A percentile compares a stretch with the other conserved stretches of the same genome.
phyloP scores from a whole-genome alignment of 2,113 vertebrate species.

The Nibea coibor region DNA sequence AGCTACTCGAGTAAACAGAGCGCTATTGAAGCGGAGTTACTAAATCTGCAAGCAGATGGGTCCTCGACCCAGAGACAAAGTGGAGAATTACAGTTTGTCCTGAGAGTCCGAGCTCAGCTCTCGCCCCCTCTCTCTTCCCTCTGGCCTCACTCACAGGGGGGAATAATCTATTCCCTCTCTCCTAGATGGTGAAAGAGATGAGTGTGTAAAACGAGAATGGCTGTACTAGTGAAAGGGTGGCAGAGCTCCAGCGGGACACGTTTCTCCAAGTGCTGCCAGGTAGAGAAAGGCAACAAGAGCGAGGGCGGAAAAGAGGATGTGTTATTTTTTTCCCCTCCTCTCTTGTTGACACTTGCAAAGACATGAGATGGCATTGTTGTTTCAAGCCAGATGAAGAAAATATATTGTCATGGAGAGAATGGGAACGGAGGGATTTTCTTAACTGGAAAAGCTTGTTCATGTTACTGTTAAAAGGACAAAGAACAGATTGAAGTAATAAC shows the following conservation, averaged over 20 bases:
- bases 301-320: conserved; percentile 34
- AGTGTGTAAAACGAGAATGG: conserved; percentile 63
- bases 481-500: conserved; percentile 63
- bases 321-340: conserved; percentile 31
- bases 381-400: conserved; percentile 32
- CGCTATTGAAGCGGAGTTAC: conserved; percentile 62
- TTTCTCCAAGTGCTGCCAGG: conserved; percentile 65
- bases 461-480: conserved; percentile 53
- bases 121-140: conserved; percentile 16
- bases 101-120: conserved; percentile 50
- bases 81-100: conserved; percentile 68
- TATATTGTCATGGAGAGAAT: conserved; percentile 14
- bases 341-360: conserved; percentile 40
- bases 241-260: conserved; percentile 66
- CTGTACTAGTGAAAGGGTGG: conserved; percentile 59
- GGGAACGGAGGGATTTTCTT: conserved; percentile 29
- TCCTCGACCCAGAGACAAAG: conserved; percentile 59
- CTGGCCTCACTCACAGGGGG: conserved; percentile 28
- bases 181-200: conserved; percentile 49
- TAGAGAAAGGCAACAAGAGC: conserved; percentile 25
- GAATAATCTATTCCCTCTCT: conserved; percentile 48
- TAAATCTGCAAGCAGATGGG: conserved; percentile 70
- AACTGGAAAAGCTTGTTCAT: conserved; percentile 54
- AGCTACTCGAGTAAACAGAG: conserved; percentile 72
- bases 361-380: conserved; percentile 45